Evolutionary conservation across 2,888 invertebrate genomes (phyloP).

Genomic region (Agrypnus murinus): DNA sequence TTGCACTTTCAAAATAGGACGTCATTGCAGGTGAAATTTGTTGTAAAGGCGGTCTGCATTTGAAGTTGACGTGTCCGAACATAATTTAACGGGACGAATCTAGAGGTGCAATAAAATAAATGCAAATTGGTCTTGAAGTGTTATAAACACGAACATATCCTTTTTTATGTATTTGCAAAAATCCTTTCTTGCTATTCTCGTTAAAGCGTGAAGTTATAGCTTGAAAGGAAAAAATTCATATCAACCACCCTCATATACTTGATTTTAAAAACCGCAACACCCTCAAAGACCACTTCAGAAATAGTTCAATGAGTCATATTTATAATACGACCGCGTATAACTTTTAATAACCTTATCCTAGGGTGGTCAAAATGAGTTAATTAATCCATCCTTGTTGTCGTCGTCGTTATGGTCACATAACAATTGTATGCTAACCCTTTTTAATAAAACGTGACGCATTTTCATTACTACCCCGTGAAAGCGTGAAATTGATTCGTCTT

Average conservation of each 20-base stretch:
- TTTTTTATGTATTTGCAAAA: neutral
- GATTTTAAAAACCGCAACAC: constrained; percentile 47
- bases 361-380: constrained; percentile 67
- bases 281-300: constrained; percentile 43
- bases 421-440: constrained; percentile 65
- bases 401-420: constrained; percentile 68
- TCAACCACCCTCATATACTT: constrained; percentile 6
- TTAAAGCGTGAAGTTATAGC: no score
- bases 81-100: constrained; percentile 16
- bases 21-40: constrained; percentile 23
- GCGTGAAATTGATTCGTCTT: constrained; percentile 56
- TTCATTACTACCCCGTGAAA: constrained; percentile 54
- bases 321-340: constrained; percentile 43
- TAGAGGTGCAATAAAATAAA: constrained; percentile 7
- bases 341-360: constrained; percentile 59
- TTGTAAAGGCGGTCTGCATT: constrained; percentile 16
- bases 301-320: constrained; percentile 50
- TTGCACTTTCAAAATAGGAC: constrained; percentile 27
- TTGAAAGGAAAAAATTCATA: no score
- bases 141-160: neutral
- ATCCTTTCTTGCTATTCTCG: no score
- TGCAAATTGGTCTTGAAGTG: neutral
- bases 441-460: constrained; percentile 58
- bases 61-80: constrained; percentile 29
- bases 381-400: constrained; percentile 68